Conservation (phyloP, 2,797 vertebrate genomes). For the Syncerus caffer region DNA sequence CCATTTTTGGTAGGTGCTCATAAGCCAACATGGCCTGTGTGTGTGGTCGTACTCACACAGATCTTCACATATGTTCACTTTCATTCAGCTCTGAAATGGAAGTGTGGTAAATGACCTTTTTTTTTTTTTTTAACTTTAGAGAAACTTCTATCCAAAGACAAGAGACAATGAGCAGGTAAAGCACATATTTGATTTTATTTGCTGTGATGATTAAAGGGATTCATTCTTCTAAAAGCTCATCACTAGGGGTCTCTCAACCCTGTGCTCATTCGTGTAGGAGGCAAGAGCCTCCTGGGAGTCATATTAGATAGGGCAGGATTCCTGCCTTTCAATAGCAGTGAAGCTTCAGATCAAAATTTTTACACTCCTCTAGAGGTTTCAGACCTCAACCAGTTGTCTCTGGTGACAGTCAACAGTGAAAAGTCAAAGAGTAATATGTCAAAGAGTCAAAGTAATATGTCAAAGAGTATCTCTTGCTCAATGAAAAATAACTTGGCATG, state of each 20-base stretch:
- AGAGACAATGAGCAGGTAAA: neutral
- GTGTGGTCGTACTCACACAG: neutral
- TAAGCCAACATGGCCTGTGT: neutral
- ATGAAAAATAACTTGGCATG: neutral
- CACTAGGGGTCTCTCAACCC: neutral
- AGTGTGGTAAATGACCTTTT: neutral
- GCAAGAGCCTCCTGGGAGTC: neutral
- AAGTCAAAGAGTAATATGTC: neutral
- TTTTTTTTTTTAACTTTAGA: neutral
- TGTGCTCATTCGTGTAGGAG: neutral
- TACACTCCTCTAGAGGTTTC: neutral
- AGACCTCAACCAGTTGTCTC: neutral
- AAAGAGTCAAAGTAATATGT: neutral
- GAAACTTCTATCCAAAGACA: neutral
- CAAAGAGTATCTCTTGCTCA: neutral
- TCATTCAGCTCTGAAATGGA: neutral
- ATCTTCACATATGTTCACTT: neutral
- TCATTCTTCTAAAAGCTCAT: neutral
- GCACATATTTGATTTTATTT: neutral
- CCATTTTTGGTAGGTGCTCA: neutral
- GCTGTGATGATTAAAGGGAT: neutral
- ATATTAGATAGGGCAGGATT: neutral
- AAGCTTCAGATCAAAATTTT: neutral
- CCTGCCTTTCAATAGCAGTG: neutral
- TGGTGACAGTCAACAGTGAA: neutral